phyloP scores from a whole-genome alignment of 2,797 vertebrate genomes.

The Gobio occitaniae region DNA sequence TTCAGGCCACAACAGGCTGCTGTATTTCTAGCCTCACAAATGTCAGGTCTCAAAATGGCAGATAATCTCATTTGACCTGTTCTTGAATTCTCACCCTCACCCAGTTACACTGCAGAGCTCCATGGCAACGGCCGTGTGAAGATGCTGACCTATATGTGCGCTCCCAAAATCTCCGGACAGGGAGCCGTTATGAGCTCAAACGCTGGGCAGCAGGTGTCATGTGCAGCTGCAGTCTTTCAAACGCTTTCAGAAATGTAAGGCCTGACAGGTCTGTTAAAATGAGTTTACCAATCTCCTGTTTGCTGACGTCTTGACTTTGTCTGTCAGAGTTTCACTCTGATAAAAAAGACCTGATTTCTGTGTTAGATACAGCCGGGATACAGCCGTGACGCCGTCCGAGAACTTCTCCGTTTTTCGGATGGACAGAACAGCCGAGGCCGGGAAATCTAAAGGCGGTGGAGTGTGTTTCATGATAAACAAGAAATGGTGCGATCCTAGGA shows the following conservation, averaged over 20 bases:
- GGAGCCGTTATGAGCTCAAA: slow-evolving; percentile 8
- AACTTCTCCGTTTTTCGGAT: no score
- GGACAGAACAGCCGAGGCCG: no score
- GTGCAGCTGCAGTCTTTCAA: not conserved
- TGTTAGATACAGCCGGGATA: no score
- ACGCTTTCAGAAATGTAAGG: not conserved
- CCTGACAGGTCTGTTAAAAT: not conserved
- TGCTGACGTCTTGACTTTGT: not conserved
- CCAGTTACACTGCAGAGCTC: slow-evolving; percentile 23
- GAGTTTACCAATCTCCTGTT: no score
- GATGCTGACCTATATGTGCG: slow-evolving; percentile 45
- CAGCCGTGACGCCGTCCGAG: no score
- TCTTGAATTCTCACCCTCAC: slow-evolving; percentile 28
- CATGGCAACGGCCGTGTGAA: slow-evolving; percentile 40
- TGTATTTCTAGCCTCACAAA: slow-evolving; percentile 20
- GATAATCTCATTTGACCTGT: slow-evolving; percentile 49
- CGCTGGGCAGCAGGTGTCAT: not conserved
- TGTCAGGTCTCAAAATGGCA: slow-evolving; percentile 22
- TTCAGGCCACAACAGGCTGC: slow-evolving; percentile 11
- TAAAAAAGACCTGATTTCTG: not conserved
- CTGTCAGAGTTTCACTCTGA: not conserved
- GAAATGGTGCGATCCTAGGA: no score
- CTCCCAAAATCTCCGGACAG: not conserved
- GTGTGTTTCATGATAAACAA: no score
- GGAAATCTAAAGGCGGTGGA: no score